Evolutionary conservation across 92 coral and sea anemone genomes (phyloP).

Genomic region (Galaxea fascicularis): DNA sequence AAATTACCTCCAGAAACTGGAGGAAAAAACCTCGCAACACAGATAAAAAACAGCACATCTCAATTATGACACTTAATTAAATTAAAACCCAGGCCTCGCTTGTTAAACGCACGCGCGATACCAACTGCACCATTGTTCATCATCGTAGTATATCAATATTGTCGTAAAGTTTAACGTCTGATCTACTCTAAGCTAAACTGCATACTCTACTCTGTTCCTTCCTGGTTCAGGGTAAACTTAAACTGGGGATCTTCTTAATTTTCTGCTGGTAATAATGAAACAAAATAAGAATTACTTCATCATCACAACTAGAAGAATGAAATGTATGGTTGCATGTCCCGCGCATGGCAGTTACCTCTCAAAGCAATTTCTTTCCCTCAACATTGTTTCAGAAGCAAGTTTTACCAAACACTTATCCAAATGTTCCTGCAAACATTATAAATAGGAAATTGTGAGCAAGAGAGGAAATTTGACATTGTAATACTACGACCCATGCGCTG

Average conservation of each 20-base stretch:
- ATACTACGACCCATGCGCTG: too few species aligned
- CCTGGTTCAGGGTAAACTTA: not conserved
- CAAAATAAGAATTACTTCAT: not conserved
- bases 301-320: not conserved
- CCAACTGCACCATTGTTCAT: not conserved
- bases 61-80: too few species aligned
- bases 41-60: not conserved
- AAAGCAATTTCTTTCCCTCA: constrained; percentile 93
- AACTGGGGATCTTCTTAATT: not conserved
- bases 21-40: not conserved
- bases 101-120: not conserved
- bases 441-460: not conserved
- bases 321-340: not conserved
- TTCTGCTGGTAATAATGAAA: not conserved
- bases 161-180: not conserved
- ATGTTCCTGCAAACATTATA: constrained; percentile 70
- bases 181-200: not conserved
- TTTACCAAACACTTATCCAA: constrained; percentile 85
- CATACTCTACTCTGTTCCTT: not conserved
- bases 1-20: not conserved
- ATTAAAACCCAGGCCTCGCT: not conserved
- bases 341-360: constrained; percentile 69
- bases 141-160: not conserved
- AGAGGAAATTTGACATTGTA: not conserved
- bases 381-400: constrained; percentile 94